phyloP scores from a whole-genome alignment of 2,113 vertebrate species.

The Mormyrus iriodes region DNA sequence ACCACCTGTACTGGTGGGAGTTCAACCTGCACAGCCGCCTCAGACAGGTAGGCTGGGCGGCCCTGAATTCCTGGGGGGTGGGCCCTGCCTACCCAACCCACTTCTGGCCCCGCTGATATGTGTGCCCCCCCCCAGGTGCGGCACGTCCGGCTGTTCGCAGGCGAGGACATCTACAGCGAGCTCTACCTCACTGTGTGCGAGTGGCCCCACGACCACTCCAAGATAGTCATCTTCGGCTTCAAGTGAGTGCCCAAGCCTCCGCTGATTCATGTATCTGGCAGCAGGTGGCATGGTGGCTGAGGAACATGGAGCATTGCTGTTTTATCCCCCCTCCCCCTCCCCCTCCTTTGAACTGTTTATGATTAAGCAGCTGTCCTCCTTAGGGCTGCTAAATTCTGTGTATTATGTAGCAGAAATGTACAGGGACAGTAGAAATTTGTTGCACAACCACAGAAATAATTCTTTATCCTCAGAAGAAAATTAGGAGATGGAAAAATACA shows the following conservation, averaged over 20 bases:
- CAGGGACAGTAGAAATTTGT: neutral
- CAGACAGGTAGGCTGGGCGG: conserved; percentile 65
- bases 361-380: neutral
- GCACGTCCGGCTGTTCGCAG: conserved; percentile 83
- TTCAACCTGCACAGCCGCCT: conserved; percentile 88
- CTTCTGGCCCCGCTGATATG: neutral
- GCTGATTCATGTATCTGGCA: neutral
- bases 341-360: neutral
- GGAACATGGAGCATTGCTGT: neutral
- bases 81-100: neutral
- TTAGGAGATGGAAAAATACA: neutral
- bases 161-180: conserved; percentile 84
- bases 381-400: neutral
- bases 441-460: neutral
- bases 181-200: conserved; percentile 87
- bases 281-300: neutral
- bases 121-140: conserved; percentile 60
- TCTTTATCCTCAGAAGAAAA: neutral
- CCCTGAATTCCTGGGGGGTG: neutral
- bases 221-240: conserved; percentile 88
- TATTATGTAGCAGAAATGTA: neutral
- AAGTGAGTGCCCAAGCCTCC: conserved; percentile 63
- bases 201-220: conserved; percentile 84
- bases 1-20: conserved; percentile 93
- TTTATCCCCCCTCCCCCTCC: too few relatives aligned